Base-by-base conservation (phyloP, 2,888 invertebrate species). In the Microdon myrmicae region DNA sequence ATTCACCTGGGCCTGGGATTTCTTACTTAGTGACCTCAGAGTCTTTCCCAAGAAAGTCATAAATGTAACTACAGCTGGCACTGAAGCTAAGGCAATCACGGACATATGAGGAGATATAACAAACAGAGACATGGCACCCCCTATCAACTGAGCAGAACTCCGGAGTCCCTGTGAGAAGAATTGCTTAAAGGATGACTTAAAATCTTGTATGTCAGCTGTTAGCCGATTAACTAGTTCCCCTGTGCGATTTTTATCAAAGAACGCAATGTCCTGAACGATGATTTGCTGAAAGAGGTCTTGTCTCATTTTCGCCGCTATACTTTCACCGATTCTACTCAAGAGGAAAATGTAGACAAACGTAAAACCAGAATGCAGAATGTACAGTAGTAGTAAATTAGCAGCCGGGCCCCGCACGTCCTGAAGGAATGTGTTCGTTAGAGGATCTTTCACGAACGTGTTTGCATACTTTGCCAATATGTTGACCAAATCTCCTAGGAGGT, bases 141-240 rank as follows among this genome's bases (percentile, higher is more conserved):
- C 80, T 2, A 84, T 73, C 61, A 95, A 90, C 84, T 96, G 96
- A 0, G 96, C 90, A 3, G 85, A 79, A 34, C 94, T 93, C 51
- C 94, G 83, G 19, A 98, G 79, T 1, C 97, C 97, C 72, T 96
- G 96, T 1, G 96, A 92, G 32, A 98, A 87, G 14, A 91, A 90
- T 73, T 91, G 87, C 77, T 98, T 98, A 75, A 98, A 97, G 1
- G 93, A 90, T 71, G 96, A 94, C 81, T 98, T 98, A 77, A 98
- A 97, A 74, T 97, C 96, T 77, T 98, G 96, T 5, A 97, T 89
- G 81, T 98, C 97, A 32, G 90, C 87, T 16, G 96, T 96, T 64
- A 97, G 81, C 71, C 94, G 88, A 77, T 94, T 94, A 5, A 96
- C 86, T 31, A 97, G 84, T 79, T 96, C 96, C 0, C 96, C 96